These are phyloP conservation scores for Ploceus nigricollis DNA, from an alignment of 2,113 vertebrate genomes.

Conservation along the genomic window DNA sequence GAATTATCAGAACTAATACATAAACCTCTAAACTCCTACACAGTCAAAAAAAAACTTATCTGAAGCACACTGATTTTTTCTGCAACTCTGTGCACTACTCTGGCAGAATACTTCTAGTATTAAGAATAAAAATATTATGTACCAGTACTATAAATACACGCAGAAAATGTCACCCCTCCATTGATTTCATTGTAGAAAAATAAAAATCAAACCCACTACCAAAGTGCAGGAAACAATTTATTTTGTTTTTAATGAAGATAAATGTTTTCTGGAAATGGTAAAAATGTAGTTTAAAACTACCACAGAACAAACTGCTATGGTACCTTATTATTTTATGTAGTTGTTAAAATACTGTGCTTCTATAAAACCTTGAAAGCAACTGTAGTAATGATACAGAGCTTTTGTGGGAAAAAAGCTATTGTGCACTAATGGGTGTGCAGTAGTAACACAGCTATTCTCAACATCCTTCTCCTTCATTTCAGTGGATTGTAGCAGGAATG, in stretches of 20 bases:
- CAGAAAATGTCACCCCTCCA: neutral
- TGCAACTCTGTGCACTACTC: neutral
- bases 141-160: neutral
- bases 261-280: neutral
- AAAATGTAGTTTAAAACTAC: neutral
- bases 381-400: neutral
- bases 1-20: neutral
- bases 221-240: neutral
- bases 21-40: neutral
- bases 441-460: neutral
- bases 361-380: neutral
- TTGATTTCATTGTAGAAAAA: neutral
- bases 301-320: neutral
- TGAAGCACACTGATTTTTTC: neutral
- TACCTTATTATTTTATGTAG: neutral
- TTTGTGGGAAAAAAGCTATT: neutral
- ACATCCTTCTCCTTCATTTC: neutral
- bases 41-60: neutral
- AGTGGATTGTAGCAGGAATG: neutral
- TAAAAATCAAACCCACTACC: neutral
- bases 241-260: neutral
- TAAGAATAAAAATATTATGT: neutral
- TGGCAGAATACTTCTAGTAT: neutral
- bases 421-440: neutral
- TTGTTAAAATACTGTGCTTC: neutral